Conservation (phyloP, 1,140 invertebrate genomes). For the Odontomachus brunneus region DNA sequence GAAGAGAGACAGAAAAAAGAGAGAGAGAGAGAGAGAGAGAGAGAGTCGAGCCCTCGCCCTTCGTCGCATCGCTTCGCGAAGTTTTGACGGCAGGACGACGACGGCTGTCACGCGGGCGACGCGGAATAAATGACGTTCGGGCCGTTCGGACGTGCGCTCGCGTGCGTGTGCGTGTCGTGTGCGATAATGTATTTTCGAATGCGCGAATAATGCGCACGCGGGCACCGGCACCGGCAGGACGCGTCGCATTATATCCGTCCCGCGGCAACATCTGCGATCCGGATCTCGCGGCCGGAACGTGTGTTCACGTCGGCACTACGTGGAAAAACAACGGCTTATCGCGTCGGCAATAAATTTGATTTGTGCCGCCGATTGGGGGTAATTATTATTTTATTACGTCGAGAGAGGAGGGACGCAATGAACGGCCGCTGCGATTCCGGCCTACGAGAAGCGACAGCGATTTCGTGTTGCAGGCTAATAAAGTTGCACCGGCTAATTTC, state of each 20-base stretch:
- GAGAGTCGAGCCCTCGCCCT: neutral
- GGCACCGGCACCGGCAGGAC: slow-evolving; percentile 44
- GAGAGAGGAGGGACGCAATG: slow-evolving; percentile 6
- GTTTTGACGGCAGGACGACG: slow-evolving; percentile 38
- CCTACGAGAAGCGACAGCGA: slow-evolving; percentile 20
- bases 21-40: too few relatives aligned
- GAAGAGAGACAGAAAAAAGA: too few relatives aligned
- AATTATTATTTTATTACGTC: slow-evolving; percentile 71
- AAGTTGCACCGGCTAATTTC: slow-evolving; percentile 79
- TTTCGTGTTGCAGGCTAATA: slow-evolving; percentile 78
- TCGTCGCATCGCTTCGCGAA: neutral
- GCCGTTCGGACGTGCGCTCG: neutral
- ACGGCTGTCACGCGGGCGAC: slow-evolving; percentile 20
- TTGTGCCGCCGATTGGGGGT: slow-evolving; percentile 52
- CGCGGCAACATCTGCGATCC: slow-evolving; percentile 66
- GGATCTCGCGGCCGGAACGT: slow-evolving; percentile 51
- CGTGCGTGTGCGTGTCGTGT: neutral
- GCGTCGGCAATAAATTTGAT: slow-evolving; percentile 66
- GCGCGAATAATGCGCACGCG: slow-evolving; percentile 21
- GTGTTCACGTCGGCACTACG: slow-evolving; percentile 58
- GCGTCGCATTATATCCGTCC: slow-evolving; percentile 66
- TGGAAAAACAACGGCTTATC: slow-evolving; percentile 45
- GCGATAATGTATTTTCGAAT: slow-evolving; percentile 68
- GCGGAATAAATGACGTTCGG: slow-evolving; percentile 54
- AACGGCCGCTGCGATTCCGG: slow-evolving; percentile 45